A percentile compares a stretch with the other conserved stretches of the same genome.
These are phyloP conservation scores for Rhingia campestris DNA, from an alignment of 2,888 invertebrate species.

Conservation along the genomic window DNA sequence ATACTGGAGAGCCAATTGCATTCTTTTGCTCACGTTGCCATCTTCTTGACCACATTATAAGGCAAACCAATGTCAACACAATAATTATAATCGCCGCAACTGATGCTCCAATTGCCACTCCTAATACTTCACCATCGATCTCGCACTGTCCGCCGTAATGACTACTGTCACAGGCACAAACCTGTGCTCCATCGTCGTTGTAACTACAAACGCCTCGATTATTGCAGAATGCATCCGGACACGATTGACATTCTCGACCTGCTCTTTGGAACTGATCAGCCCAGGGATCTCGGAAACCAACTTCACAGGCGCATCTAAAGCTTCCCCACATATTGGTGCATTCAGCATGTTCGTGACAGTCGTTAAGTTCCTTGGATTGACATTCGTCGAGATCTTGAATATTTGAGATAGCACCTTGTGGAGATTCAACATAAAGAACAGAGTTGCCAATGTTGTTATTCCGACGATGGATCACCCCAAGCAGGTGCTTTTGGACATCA, in stretches of 20 bases:
- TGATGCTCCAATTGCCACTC: constrained; percentile 94
- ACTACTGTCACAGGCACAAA: constrained; percentile 88
- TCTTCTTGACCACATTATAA: constrained; percentile 95
- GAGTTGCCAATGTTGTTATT: constrained; percentile 95
- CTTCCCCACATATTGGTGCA: constrained; percentile 94
- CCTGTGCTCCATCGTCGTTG: constrained; percentile 84
- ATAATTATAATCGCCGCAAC: constrained; percentile 95
- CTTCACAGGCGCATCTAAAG: constrained; percentile 87
- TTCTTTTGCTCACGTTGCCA: constrained; percentile 95
- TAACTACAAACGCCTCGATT: constrained; percentile 93
- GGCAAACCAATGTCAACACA: constrained; percentile 91
- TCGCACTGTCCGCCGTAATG: constrained; percentile 95
- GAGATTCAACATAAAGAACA: constrained; percentile 91
- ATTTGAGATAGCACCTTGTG: constrained; percentile 90
- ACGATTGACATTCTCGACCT: constrained; percentile 91
- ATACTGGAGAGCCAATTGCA: constrained; percentile 90
- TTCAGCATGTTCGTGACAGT: constrained; percentile 90
- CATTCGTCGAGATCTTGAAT: constrained; percentile 94
- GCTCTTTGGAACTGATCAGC: constrained; percentile 86
- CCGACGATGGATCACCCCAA: constrained; percentile 91
- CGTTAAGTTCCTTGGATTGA: constrained; percentile 90
- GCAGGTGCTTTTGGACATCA: constrained; percentile 92
- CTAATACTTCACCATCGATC: constrained; percentile 95
- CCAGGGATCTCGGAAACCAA: constrained; percentile 90
- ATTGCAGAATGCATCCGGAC: constrained; percentile 90